phyloP scores from a whole-genome alignment of 2,888 invertebrate genomes.

The Sylvicola cinctus region DNA sequence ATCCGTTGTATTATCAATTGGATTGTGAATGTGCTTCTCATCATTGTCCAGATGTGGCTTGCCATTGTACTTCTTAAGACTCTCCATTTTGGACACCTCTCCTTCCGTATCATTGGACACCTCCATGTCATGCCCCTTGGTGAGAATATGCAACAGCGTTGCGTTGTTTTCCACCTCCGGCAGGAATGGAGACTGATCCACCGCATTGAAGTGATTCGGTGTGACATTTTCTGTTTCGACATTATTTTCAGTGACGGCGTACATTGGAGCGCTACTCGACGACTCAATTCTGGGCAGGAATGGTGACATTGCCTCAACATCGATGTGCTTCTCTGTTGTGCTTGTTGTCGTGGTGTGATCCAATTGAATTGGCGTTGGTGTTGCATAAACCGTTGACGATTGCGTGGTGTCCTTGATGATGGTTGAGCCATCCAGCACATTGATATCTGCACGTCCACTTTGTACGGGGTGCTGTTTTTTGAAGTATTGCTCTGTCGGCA shows the following conservation, averaged over 20 bases:
- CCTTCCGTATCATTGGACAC: conserved; percentile 11
- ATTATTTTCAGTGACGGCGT: conserved; percentile 6
- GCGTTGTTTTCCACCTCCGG: conserved; percentile 42
- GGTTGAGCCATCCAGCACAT: conserved; percentile 9
- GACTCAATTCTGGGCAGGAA: conserved; percentile 6
- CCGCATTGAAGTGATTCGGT: background rate
- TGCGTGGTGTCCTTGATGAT: conserved; percentile 4
- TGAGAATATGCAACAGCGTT: conserved; percentile 34
- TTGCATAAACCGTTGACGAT: conserved; percentile 8
- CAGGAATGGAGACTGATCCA: conserved; percentile 29
- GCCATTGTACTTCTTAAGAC: too few relatives aligned
- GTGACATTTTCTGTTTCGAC: conserved; percentile 2
- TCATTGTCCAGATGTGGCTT: conserved; percentile 6
- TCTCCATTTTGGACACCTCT: background rate
- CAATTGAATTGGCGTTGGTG: conserved; percentile 8
- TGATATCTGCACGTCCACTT: conserved; percentile 5
- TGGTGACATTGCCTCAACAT: conserved; percentile 3
- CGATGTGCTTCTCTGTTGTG: background rate
- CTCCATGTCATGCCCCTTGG: conserved; percentile 32
- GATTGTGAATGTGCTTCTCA: conserved; percentile 7
- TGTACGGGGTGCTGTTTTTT: conserved; percentile 5
- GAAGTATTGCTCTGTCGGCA: conserved; percentile 10
- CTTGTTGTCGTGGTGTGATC: background rate
- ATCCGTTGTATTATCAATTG: conserved; percentile 5
- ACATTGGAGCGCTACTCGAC: conserved; percentile 3